Base-by-base conservation (phyloP, 2,113 vertebrate genomes). In the Lethenteron reissneri region DNA sequence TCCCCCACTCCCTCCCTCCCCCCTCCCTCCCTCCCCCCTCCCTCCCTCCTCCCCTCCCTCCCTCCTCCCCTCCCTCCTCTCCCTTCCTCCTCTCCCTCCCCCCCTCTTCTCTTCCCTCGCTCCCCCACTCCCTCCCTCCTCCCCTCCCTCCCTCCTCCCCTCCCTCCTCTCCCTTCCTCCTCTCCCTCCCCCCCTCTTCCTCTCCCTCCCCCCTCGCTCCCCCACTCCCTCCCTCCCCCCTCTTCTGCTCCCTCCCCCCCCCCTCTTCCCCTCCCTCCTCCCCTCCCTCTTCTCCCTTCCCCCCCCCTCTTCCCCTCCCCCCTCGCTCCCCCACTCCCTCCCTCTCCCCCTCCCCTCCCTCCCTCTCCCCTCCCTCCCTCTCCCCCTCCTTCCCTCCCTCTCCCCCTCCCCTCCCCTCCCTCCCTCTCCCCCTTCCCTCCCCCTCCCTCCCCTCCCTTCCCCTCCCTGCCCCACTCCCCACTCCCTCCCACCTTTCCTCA, bases 381-480 rank as follows among this genome's bases (percentile, higher is more conserved):
- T 3, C 25, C 25, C 25, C 3, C 25, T 41, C 25, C 25, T 4
- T 3, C 25, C 3, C 3, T 4, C 25, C 25, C 25, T 41, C 25
- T 3, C 83, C 83, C 84, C 82, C 81, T 77, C 78, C 84, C 83
- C 83, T 83, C 84, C 83, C 83, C 83, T 57, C 57, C 71, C 57
- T 68, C 64, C 69, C 60, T 84, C 84, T 83, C 84, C 84, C 84
- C 84, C 81, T 80, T 79, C 73, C 81, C 81, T 80, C 83, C 82
- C 83, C 80, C 84, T 83, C 83, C 81, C 83, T 84, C 81, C 83
- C 83, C 83, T 83, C 82, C 84, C 82, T 74, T 77, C 80, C 79
- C 74, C 76, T 79, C 79, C 79, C 79, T 73, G 81, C 76, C 76
- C 77, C 72, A 80, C 64, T 72, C 58, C 57, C 60, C 81, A 80